Evolutionary conservation across 1,140 invertebrate genomes (phyloP).

Genomic region (Drosophila ironensis): DNA sequence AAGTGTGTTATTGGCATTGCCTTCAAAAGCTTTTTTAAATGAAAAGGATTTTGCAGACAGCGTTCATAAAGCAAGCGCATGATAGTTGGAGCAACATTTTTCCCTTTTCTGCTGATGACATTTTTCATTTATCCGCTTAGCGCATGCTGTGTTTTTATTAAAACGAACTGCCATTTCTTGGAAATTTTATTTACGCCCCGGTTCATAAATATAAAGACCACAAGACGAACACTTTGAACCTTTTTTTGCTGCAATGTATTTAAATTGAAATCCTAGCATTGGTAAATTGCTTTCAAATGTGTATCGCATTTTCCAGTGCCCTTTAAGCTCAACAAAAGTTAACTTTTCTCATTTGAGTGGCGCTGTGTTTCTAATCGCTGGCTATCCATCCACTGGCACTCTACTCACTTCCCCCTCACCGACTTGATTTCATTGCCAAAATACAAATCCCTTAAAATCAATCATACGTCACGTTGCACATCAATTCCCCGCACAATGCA

Average conservation of each 20-base stretch:
- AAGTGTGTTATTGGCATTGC: constrained; percentile 8
- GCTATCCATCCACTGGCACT: constrained; percentile 16
- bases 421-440: constrained; percentile 31
- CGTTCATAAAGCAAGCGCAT: not conserved
- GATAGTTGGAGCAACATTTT: not conserved
- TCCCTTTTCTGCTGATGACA: not conserved
- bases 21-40: not conserved
- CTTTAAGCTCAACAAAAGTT: too few relatives aligned
- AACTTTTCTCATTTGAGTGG: not conserved
- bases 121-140: too few relatives aligned
- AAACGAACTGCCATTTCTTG: too few relatives aligned
- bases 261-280: too few relatives aligned
- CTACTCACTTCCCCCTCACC: not conserved
- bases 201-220: too few relatives aligned
- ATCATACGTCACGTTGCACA: constrained; percentile 74
- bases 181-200: too few relatives aligned
- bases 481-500: constrained; percentile 37
- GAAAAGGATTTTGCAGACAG: not conserved
- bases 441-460: constrained; percentile 56
- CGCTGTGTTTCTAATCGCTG: constrained; percentile 30
- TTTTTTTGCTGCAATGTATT: too few relatives aligned
- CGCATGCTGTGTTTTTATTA: too few relatives aligned
- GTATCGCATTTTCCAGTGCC: too few relatives aligned
- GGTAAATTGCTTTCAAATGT: too few relatives aligned
- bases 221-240: too few relatives aligned